These are phyloP conservation scores for Orthonevra nobilis DNA, from an alignment of 2,888 invertebrate species.

Conservation along the genomic window DNA sequence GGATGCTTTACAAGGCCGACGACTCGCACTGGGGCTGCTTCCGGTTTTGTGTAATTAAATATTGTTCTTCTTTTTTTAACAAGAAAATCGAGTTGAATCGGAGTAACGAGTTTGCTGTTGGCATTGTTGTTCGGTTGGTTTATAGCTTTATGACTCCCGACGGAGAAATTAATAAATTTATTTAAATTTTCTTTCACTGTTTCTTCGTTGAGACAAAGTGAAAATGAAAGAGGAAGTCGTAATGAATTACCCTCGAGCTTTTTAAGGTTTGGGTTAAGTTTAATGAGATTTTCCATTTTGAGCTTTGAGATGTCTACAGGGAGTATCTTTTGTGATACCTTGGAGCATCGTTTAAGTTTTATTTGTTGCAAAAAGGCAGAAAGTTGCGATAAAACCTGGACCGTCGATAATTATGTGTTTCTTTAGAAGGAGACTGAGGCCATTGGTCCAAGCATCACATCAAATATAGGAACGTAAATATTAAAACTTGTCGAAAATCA, in stretches of 20 bases:
- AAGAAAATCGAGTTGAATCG: slow-evolving; percentile 58
- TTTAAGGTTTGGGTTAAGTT: slow-evolving; percentile 37
- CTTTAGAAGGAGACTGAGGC: no score
- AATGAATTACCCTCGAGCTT: slow-evolving; percentile 8
- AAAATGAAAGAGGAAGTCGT: background rate
- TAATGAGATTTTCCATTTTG: slow-evolving; percentile 37
- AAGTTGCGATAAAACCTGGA: no score
- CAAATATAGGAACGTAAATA: no score
- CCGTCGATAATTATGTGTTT: no score
- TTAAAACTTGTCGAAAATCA: no score
- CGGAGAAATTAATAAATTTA: slow-evolving; percentile 66
- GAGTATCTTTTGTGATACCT: no score
- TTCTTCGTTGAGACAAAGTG: background rate
- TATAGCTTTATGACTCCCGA: slow-evolving; percentile 66
- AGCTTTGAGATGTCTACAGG: no score
- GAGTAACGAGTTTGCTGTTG: slow-evolving; percentile 59
- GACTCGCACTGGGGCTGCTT: slow-evolving; percentile 33
- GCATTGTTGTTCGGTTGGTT: slow-evolving; percentile 38
- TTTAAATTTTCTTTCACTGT: slow-evolving; percentile 57
- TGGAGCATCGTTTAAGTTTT: no score
- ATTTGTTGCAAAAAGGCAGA: no score
- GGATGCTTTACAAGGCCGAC: slow-evolving; percentile 31
- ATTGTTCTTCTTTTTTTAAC: slow-evolving; percentile 21
- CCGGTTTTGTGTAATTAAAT: slow-evolving; percentile 69
- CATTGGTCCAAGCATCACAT: no score